Conservation (phyloP, 2,888 invertebrate genomes). For the Amphipyra berbera region DNA sequence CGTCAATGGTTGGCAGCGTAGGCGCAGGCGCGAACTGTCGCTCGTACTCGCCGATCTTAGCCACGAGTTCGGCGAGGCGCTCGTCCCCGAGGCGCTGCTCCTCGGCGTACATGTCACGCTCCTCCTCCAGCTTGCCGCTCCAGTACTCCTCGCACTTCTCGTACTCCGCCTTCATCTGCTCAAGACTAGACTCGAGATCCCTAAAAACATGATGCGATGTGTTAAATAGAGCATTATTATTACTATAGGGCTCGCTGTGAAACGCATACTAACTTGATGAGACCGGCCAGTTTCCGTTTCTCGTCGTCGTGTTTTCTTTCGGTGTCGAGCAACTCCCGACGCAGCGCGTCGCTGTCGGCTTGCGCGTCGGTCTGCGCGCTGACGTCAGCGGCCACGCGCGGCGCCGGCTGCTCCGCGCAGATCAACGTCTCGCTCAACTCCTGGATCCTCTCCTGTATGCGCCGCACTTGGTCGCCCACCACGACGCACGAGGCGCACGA, state of each 20-base stretch:
- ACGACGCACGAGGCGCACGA: slow-evolving; percentile 29
- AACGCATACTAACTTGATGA: slow-evolving; percentile 71
- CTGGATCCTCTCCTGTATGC: slow-evolving; percentile 3
- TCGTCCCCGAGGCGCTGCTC: slow-evolving; percentile 94
- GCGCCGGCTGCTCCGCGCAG: background rate
- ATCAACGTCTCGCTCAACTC: slow-evolving; percentile 39
- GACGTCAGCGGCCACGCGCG: slow-evolving; percentile 1
- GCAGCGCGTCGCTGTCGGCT: slow-evolving; percentile 16
- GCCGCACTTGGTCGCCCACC: slow-evolving; percentile 14
- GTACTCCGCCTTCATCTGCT: slow-evolving; percentile 93
- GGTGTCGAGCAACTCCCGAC: slow-evolving; percentile 17
- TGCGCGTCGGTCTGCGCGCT: slow-evolving; percentile 41
- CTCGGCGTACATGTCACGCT: slow-evolving; percentile 93
- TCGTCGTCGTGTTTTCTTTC: slow-evolving; percentile 67
- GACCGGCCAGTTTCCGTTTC: slow-evolving; percentile 70
- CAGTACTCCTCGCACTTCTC: slow-evolving; percentile 97
- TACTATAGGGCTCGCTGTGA: too few relatives aligned
- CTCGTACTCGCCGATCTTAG: slow-evolving; percentile 95
- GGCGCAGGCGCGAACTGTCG: slow-evolving; percentile 90
- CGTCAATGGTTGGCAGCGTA: slow-evolving; percentile 93
- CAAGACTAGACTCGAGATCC: slow-evolving; percentile 93
- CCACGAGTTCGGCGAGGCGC: slow-evolving; percentile 93
- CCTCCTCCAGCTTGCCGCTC: slow-evolving; percentile 94
- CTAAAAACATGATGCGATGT: slow-evolving; percentile 74
- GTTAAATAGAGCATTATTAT: background rate